These are phyloP conservation scores for Gallinago jamesoni DNA, from an alignment of 2,113 vertebrate species.

Conservation along the genomic window DNA sequence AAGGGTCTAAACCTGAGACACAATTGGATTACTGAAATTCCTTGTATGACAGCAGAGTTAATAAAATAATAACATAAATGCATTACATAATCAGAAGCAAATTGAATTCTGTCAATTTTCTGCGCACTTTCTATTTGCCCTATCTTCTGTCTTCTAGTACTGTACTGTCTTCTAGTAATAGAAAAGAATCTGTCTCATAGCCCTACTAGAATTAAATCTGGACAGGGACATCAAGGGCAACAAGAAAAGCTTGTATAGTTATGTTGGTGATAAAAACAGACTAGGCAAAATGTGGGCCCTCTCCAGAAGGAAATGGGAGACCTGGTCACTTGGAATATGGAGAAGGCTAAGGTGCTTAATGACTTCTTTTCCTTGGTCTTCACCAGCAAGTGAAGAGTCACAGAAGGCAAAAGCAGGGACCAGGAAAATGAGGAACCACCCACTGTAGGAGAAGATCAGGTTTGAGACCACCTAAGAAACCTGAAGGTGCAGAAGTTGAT, in stretches of 20 bases:
- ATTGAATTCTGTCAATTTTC: slow-evolving; percentile 7
- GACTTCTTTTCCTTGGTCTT: background rate
- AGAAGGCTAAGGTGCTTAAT: background rate
- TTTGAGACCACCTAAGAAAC: background rate
- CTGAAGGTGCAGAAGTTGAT: background rate
- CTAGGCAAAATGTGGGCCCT: background rate
- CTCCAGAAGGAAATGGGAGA: background rate
- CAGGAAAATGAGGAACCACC: background rate
- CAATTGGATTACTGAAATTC: slow-evolving; percentile 38
- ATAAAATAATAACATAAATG: slow-evolving; percentile 51
- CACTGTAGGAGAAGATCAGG: background rate
- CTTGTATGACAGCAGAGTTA: slow-evolving; percentile 24
- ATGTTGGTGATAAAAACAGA: background rate
- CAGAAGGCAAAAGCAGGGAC: background rate
- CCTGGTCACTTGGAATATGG: background rate
- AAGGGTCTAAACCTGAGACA: background rate
- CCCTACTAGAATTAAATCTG: background rate
- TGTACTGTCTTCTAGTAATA: background rate
- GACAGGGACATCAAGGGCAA: background rate
- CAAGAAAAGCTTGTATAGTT: background rate
- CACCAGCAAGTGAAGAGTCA: background rate
- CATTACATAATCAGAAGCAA: slow-evolving; percentile 1
- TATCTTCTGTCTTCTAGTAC: background rate
- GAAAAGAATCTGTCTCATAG: background rate
- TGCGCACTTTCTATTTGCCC: background rate